Evolutionary conservation across 2,113 vertebrate species (phyloP).

Genomic region (Microcebus lehilahytsara): DNA sequence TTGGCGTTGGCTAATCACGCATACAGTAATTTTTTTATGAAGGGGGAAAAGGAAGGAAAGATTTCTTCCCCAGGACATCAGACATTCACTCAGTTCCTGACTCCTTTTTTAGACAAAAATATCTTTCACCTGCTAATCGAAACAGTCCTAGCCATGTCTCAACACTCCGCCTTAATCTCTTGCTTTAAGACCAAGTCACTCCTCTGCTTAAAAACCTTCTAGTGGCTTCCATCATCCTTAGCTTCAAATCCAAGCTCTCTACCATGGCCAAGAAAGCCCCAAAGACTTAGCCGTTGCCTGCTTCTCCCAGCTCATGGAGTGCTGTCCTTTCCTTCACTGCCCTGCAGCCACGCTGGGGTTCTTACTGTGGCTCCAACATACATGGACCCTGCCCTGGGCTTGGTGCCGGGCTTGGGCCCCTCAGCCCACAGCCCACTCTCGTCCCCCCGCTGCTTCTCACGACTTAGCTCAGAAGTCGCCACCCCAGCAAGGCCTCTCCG

Average conservation of each 20-base stretch:
- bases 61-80: neutral
- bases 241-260: neutral
- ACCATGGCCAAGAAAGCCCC: neutral
- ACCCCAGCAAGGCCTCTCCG: neutral
- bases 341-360: neutral
- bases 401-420: rapidly evolving
- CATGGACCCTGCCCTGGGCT: rapidly evolving
- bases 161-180: neutral
- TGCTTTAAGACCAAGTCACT: neutral
- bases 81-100: neutral
- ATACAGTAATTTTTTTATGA: neutral
- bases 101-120: constrained; percentile 6
- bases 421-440: neutral
- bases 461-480: neutral
- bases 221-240: neutral
- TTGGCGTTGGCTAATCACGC: neutral
- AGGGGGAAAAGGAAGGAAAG: neutral
- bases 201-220: neutral
- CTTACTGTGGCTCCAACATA: neutral
- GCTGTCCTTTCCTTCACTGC: neutral
- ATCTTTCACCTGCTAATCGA: neutral
- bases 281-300: neutral
- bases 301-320: neutral
- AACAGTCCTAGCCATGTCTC: neutral
- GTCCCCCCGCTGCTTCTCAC: rapidly evolving